Evolutionary conservation across 2,113 vertebrate genomes (phyloP).

Genomic region (Lophotis ruficrista): DNA sequence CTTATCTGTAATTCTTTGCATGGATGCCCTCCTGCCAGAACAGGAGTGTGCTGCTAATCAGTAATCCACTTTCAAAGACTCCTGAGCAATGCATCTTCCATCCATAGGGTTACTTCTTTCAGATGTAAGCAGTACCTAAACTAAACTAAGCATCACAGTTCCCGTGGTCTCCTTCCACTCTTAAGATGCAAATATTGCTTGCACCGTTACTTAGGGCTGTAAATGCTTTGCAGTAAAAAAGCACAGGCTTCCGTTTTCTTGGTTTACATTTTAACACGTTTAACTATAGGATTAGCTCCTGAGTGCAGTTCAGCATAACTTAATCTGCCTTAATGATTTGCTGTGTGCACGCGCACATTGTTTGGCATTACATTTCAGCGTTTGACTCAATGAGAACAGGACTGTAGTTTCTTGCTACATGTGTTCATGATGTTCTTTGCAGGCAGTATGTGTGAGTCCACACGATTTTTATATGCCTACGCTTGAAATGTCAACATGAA

Average conservation of each 20-base stretch:
- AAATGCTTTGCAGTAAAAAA: neutral
- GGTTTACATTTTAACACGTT: neutral
- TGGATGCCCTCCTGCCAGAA: neutral
- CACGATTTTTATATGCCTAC: constrained; percentile 15
- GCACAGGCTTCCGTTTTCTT: neutral
- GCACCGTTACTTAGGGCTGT: neutral
- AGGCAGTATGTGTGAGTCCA: neutral
- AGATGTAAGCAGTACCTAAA: neutral
- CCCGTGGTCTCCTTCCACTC: neutral
- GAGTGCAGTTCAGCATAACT: neutral
- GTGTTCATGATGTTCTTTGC: constrained; percentile 16
- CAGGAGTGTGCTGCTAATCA: neutral
- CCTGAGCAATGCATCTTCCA: neutral
- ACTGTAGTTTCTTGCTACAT: neutral
- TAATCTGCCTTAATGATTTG: neutral
- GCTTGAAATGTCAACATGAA: constrained; percentile 38
- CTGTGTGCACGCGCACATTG: neutral
- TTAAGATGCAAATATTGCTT: constrained; percentile 38
- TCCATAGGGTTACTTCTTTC: neutral
- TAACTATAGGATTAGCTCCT: constrained; percentile 2
- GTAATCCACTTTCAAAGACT: neutral
- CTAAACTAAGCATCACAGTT: neutral
- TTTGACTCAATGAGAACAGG: neutral
- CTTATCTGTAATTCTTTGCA: neutral
- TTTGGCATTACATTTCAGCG: neutral